Conservation (phyloP, 2,888 invertebrate species). For the Bembecia ichneumoniformis region DNA sequence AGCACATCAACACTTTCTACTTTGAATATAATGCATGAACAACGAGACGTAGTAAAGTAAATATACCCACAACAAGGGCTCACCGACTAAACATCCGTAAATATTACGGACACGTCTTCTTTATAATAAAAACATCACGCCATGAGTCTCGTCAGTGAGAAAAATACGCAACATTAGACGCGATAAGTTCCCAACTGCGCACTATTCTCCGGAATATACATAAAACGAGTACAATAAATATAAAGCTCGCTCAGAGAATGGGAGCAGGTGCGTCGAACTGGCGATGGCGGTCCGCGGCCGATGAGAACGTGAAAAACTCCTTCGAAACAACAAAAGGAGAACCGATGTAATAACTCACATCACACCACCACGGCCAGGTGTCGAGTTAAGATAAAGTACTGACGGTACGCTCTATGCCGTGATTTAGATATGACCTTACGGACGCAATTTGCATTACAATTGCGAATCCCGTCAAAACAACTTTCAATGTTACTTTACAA, state of each 20-base stretch:
- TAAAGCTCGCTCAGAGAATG: slow-evolving; percentile 17
- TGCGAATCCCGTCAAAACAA: too few relatives aligned
- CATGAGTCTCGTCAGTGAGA: slow-evolving; percentile 24
- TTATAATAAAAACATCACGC: slow-evolving; percentile 67
- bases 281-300: slow-evolving; percentile 41
- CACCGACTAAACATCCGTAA: slow-evolving; percentile 46
- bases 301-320: slow-evolving; percentile 60
- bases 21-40: slow-evolving; percentile 21
- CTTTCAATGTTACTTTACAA: too few relatives aligned
- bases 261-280: slow-evolving; percentile 55
- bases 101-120: slow-evolving; percentile 47
- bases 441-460: slow-evolving; percentile 56
- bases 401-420: slow-evolving; percentile 55
- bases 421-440: slow-evolving; percentile 66
- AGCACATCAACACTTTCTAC: slow-evolving; percentile 25
- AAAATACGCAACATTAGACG: slow-evolving; percentile 51
- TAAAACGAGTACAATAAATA: slow-evolving; percentile 26
- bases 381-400: slow-evolving; percentile 60
- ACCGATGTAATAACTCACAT: slow-evolving; percentile 47
- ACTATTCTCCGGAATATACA: slow-evolving; percentile 46
- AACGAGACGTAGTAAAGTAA: slow-evolving; percentile 39
- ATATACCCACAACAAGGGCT: slow-evolving; percentile 35
- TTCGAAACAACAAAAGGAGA: slow-evolving; percentile 63
- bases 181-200: slow-evolving; percentile 56
- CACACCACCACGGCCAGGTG: slow-evolving; percentile 53